Conservation (phyloP, 1,140 invertebrate genomes). For the Neodiprion fabricii region DNA sequence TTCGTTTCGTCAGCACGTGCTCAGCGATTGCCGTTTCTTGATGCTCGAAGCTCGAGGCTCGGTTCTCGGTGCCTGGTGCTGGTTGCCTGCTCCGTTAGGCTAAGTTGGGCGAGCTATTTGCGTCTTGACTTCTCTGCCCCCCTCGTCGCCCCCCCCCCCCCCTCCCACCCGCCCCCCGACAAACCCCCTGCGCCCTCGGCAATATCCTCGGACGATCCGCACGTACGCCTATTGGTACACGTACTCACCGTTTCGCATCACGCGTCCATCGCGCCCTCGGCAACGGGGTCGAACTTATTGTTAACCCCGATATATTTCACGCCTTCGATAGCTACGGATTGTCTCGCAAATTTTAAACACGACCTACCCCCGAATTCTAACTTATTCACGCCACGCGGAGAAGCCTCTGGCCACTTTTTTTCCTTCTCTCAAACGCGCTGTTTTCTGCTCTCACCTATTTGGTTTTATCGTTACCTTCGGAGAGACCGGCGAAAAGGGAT, state of each 20-base stretch:
- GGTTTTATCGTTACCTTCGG: too few species aligned
- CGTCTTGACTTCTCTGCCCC: constrained; percentile 53
- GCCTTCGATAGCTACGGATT: not conserved
- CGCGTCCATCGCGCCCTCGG: constrained; percentile 43
- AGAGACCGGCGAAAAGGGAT: too few species aligned
- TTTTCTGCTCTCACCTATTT: too few species aligned
- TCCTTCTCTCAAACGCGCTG: too few species aligned
- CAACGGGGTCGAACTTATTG: constrained; percentile 46
- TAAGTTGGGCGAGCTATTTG: constrained; percentile 58
- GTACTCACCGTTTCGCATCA: not conserved
- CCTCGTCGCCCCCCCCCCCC: constrained; percentile 29
- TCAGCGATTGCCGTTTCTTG: constrained; percentile 16
- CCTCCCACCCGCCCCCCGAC: constrained; percentile 27
- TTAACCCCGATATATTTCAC: constrained; percentile 4
- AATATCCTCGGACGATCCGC: constrained; percentile 3
- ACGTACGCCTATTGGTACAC: not conserved
- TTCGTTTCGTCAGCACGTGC: constrained; percentile 42
- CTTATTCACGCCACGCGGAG: too few species aligned
- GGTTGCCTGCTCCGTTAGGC: constrained; percentile 58
- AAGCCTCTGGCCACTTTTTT: too few species aligned
- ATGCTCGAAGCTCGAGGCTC: constrained; percentile 4
- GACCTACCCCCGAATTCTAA: not conserved
- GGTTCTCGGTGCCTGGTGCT: constrained; percentile 35
- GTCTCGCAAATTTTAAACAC: not conserved
- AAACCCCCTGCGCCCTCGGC: constrained; percentile 21